These are phyloP conservation scores for Carassius carassius DNA, from an alignment of 2,113 vertebrate species.

Conservation along the genomic window DNA sequence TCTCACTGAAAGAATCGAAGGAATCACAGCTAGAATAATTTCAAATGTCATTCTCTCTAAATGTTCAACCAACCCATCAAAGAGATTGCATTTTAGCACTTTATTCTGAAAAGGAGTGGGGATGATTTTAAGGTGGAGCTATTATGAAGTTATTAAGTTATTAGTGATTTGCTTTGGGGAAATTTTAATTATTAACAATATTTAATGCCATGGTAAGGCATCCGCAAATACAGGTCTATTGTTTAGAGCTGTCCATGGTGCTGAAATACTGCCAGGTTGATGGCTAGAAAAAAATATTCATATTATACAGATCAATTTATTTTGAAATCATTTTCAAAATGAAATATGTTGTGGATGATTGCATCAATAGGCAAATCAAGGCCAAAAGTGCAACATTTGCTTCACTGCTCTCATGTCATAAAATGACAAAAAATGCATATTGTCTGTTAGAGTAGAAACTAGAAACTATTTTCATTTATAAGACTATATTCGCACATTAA, in stretches of 20 bases:
- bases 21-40: neutral
- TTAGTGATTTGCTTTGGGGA: neutral
- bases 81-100: neutral
- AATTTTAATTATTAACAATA: no score
- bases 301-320: neutral
- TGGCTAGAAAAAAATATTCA: neutral
- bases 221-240: neutral
- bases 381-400: neutral
- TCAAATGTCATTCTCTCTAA: neutral
- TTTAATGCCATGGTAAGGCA: neutral
- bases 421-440: neutral
- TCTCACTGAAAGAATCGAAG: neutral
- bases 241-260: constrained; percentile 45
- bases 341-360: neutral
- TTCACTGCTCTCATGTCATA: neutral
- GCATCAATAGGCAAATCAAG: neutral
- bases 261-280: constrained; percentile 31
- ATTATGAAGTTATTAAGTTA: neutral
- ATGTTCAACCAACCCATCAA: neutral
- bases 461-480: no score
- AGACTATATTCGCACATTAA: no score
- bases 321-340: neutral
- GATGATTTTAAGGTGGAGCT: neutral
- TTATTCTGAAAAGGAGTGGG: neutral
- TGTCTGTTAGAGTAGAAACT: neutral